Percentiles rank a stretch among this genome's conserved stretches.
phyloP scores from a whole-genome alignment of 1,140 invertebrate species.

The Zeugodacus cucurbitae region DNA sequence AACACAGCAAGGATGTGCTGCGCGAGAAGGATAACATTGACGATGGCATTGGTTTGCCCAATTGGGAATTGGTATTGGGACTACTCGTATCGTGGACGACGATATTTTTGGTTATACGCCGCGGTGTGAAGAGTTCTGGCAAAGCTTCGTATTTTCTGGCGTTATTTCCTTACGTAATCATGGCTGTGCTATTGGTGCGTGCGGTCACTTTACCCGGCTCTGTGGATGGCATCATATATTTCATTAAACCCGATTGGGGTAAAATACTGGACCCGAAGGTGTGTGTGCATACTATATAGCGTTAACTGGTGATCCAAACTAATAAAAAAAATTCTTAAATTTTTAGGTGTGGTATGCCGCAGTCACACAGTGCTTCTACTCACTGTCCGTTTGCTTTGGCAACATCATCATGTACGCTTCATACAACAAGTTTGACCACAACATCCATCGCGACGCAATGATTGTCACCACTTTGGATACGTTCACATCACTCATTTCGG shows the following conservation, averaged over 20 bases:
- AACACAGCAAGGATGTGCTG: constrained; percentile 74
- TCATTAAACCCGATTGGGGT: constrained; percentile 78
- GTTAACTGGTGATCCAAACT: neutral
- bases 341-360: constrained; percentile 80
- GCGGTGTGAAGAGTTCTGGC: constrained; percentile 81
- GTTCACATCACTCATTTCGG: constrained; percentile 85
- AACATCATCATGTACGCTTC: constrained; percentile 85
- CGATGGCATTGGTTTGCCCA: constrained; percentile 76
- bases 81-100: constrained; percentile 82
- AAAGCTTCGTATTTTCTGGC: constrained; percentile 87
- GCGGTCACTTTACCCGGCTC: constrained; percentile 82
- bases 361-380: constrained; percentile 88
- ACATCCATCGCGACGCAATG: constrained; percentile 82
- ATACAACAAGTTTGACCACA: constrained; percentile 84
- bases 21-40: constrained; percentile 75
- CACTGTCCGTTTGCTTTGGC: constrained; percentile 84
- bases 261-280: constrained; percentile 76
- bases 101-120: constrained; percentile 80
- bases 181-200: constrained; percentile 78
- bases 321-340: neutral
- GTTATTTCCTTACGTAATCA: constrained; percentile 86
- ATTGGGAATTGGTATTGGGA: constrained; percentile 83
- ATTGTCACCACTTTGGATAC: constrained; percentile 83
- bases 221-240: constrained; percentile 79
- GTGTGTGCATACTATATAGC: neutral